Evolutionary conservation across 2,888 invertebrate species (phyloP).

Genomic region (Drosophila picticornis): DNA sequence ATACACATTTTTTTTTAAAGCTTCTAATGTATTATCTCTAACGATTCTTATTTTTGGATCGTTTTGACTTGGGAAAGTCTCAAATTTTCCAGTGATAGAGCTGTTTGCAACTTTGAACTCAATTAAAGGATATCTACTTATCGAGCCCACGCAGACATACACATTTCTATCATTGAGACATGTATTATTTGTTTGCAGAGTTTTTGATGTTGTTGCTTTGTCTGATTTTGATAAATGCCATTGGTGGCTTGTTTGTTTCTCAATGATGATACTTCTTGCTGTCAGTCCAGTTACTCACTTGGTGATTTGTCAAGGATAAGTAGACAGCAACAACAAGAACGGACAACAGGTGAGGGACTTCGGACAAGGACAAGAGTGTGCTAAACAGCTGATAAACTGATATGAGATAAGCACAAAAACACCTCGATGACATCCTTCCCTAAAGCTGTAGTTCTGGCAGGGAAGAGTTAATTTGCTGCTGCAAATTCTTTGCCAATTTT

Average conservation of each 20-base stretch:
- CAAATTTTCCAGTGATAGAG: not conserved
- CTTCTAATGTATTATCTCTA: not conserved
- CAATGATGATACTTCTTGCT: constrained; percentile 76
- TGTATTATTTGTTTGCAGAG: constrained; percentile 11
- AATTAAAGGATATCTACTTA: not conserved
- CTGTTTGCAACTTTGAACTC: not conserved
- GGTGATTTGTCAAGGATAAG: constrained; percentile 73
- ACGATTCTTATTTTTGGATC: not conserved
- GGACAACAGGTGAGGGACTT: constrained; percentile 37
- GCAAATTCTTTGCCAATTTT: constrained; percentile 20
- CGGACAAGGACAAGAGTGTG: constrained; percentile 17
- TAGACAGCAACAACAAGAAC: constrained; percentile 22
- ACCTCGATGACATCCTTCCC: constrained; percentile 22
- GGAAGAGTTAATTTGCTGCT: constrained; percentile 10
- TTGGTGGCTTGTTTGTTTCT: constrained; percentile 44
- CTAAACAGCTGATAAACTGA: constrained; percentile 37
- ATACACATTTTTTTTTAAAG: not conserved
- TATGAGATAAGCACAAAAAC: constrained; percentile 34
- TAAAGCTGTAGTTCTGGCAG: constrained; percentile 11
- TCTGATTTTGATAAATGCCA: constrained; percentile 69
- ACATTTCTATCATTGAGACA: constrained; percentile 3
- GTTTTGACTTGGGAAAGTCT: not conserved
- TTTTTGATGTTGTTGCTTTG: constrained; percentile 26
- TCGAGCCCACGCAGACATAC: not conserved
- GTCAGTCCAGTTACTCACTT: constrained; percentile 59